Evolutionary conservation across 2,797 vertebrate species (phyloP), one percentile per base, ranked within the genome.

Genomic region (Tiaroga cobitis): DNA sequence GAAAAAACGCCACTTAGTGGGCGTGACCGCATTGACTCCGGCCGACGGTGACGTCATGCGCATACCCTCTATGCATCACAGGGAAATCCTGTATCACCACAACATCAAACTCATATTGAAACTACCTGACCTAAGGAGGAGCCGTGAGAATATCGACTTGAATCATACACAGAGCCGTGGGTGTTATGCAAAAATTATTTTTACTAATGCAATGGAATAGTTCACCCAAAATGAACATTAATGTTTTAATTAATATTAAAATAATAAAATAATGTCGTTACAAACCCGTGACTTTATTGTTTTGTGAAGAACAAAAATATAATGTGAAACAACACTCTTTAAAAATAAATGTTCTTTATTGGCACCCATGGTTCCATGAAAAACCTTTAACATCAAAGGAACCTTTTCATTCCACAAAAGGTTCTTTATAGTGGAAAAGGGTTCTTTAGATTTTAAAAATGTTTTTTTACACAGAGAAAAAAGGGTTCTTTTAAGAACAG

Each of bases 61-160:
- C n/a, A n/a, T n/a, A n/a, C n/a, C n/a, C n/a, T n/a, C 15, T 18
- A 41, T n/a, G 61, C 82, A 54, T 56, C 82, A 69, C 75, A n/a
- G 26, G 82, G 82, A 84, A 84, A 70, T 32, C 75, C 63, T 37
- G 16, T 16, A 68, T 29, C 46, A 83, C 29, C 34, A 83, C 61
- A 77, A 5, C n/a, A 41, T 59, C 37, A 65, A 9, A 51, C 19
- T 68, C 3, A 18, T 21, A 46, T 29, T 51, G 39, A 65, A 67
- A 67, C 81, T 81, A 70, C 24, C 46, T 82, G 39, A 24, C n/a
- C 19, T 1, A 1, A 63, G 69, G 39, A 43, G 81, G 29, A 63
- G 56, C 15, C 41, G 29, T 26, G 32, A 26, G 32, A 76, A 75
- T n/a, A 75, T 18, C 63, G 59, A 21, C 77, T 80, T 67, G 39